phyloP scores from a whole-genome alignment of 1,140 invertebrate species.

The Drosophila sp. region DNA sequence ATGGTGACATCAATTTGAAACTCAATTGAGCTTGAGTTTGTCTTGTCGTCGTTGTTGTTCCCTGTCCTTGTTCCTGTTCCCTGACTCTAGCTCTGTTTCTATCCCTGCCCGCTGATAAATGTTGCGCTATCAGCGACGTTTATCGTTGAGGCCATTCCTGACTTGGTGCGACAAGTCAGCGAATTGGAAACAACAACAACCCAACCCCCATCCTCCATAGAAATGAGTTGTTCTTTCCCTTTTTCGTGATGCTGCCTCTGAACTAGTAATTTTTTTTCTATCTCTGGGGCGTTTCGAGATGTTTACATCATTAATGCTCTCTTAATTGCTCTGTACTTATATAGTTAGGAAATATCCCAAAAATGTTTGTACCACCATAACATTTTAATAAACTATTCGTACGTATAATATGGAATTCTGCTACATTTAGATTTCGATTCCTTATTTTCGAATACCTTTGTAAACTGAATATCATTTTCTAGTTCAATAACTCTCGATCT shows the following conservation, averaged over 20 bases:
- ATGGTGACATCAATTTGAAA: slow-evolving; percentile 83
- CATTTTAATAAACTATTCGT: too few relatives aligned
- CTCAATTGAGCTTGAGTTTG: slow-evolving; percentile 75
- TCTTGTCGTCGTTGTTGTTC: slow-evolving; percentile 19
- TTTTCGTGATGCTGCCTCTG: slow-evolving; percentile 1
- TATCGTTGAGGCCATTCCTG: slow-evolving; percentile 63
- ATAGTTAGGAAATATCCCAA: not conserved
- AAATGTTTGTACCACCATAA: not conserved
- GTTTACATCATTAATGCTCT: slow-evolving; percentile 75
- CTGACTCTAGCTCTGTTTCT: slow-evolving; percentile 18
- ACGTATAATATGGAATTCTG: too few relatives aligned
- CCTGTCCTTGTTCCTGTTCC: not conserved
- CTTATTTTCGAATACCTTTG: too few relatives aligned
- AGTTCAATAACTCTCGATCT: too few relatives aligned
- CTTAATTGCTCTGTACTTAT: slow-evolving; percentile 57
- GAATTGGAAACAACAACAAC: slow-evolving; percentile 59
- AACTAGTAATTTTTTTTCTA: slow-evolving; percentile 19
- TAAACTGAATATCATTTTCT: too few relatives aligned
- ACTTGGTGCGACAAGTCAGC: slow-evolving; percentile 78
- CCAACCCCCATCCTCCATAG: slow-evolving; percentile 19
- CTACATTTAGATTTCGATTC: too few relatives aligned
- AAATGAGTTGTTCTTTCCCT: slow-evolving; percentile 44
- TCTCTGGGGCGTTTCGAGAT: slow-evolving; percentile 65
- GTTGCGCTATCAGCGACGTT: slow-evolving; percentile 75
- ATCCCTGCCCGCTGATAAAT: slow-evolving; percentile 62